Conservation (phyloP, 2,797 vertebrate genomes). For the Xerus rutilus region DNA sequence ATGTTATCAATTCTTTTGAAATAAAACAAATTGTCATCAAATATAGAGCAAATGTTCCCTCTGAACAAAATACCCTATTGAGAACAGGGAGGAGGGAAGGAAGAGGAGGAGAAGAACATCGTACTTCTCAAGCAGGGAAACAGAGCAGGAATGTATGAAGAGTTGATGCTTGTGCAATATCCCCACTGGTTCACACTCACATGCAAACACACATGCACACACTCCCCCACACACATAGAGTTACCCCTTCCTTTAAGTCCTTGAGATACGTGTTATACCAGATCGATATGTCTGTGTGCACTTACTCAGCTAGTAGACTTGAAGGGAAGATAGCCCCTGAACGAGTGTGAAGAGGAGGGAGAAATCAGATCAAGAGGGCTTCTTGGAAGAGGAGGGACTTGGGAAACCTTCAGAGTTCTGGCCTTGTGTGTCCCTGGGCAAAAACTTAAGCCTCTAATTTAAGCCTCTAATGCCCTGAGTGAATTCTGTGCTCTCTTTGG, state of each 20-base stretch:
- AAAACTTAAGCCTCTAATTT: background rate
- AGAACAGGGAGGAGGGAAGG: background rate
- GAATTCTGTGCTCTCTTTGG: background rate
- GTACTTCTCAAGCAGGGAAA: conserved; percentile 7
- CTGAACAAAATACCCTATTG: conserved; percentile 28
- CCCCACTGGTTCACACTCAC: background rate
- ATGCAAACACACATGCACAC: background rate
- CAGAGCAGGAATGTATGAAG: background rate
- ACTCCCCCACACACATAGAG: background rate
- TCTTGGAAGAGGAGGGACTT: background rate
- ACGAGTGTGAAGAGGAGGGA: background rate
- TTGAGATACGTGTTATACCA: background rate
- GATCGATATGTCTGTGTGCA: background rate
- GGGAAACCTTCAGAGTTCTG: background rate
- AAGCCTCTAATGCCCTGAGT: background rate
- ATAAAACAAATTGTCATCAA: conserved; percentile 37
- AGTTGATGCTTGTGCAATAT: background rate
- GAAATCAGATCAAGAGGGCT: background rate
- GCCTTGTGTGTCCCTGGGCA: background rate
- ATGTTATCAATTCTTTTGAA: conserved; percentile 58
- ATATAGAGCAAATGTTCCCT: conserved; percentile 25
- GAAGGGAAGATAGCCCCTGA: background rate
- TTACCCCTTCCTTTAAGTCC: background rate
- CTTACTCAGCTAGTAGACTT: background rate
- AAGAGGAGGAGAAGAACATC: background rate